Conservation (phyloP, 2,888 invertebrate species). For the Catonia carolina region DNA sequence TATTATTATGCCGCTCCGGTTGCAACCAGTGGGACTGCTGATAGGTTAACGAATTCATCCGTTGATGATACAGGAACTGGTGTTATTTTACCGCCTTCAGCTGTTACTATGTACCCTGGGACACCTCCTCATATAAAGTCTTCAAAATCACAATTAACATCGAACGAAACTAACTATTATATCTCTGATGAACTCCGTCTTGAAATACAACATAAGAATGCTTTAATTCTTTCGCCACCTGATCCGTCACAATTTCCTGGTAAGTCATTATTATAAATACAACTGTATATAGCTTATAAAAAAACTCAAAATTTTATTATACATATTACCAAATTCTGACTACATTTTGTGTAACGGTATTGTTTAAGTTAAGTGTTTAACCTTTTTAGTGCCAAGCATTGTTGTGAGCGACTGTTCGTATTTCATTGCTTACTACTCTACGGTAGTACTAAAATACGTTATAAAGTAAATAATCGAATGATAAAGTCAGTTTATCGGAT, state of each 20-base stretch:
- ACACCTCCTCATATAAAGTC: constrained; percentile 53
- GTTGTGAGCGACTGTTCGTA: no score
- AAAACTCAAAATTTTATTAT: no score
- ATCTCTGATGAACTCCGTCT: constrained; percentile 75
- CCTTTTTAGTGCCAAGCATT: no score
- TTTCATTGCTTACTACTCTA: no score
- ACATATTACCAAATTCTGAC: no score
- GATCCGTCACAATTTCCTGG: constrained; percentile 57
- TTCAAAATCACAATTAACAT: constrained; percentile 40
- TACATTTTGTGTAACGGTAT: no score
- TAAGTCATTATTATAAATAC: no score
- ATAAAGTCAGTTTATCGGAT: no score
- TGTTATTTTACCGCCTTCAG: constrained; percentile 11
- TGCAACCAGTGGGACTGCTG: constrained; percentile 36
- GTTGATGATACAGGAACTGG: constrained; percentile 18
- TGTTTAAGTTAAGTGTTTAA: no score
- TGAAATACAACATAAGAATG: constrained; percentile 69
- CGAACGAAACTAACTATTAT: constrained; percentile 55
- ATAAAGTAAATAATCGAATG: no score
- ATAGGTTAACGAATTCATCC: constrained; percentile 1
- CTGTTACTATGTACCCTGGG: constrained; percentile 55
- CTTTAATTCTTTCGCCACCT: constrained; percentile 65
- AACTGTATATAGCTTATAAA: no score
- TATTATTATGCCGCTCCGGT: constrained; percentile 74
- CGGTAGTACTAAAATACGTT: no score